Conservation (phyloP, 2,113 vertebrate species). For the Colaptes auratus region DNA sequence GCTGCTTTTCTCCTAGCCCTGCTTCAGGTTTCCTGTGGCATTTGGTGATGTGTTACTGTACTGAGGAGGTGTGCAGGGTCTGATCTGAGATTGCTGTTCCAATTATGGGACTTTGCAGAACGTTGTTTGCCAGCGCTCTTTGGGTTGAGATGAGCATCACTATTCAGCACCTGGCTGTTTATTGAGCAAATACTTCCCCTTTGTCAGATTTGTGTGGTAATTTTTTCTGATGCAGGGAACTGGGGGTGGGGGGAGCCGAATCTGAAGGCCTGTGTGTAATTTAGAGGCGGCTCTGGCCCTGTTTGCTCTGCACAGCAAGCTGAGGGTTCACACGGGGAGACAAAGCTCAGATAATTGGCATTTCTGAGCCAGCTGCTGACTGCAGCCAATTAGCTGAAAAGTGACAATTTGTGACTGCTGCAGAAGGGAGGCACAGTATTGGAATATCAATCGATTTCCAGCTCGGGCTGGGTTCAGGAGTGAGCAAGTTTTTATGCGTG, state of each 20-base stretch:
- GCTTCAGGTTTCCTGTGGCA: background rate
- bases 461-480: background rate
- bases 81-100: background rate
- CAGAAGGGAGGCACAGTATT: background rate
- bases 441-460: constrained; percentile 46
- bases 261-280: background rate
- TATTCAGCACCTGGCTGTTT: background rate
- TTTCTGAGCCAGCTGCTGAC: constrained; percentile 46
- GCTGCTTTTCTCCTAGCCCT: background rate
- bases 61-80: background rate
- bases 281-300: background rate
- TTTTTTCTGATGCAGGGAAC: background rate
- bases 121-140: background rate
- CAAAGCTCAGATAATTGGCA: constrained; percentile 8
- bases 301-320: background rate
- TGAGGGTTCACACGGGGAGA: background rate
- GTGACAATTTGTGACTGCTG: constrained; percentile 58
- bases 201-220: background rate
- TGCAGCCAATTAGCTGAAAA: constrained; percentile 58
- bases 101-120: background rate
- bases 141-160: background rate
- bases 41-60: fast-evolving
- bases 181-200: background rate
- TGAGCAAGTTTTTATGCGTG: background rate
- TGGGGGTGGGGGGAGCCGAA: background rate